A percentile compares a stretch with the other conserved stretches of the same genome.
phyloP scores from a whole-genome alignment of 2,797 vertebrate genomes.

The Chiloscyllium punctatum region DNA sequence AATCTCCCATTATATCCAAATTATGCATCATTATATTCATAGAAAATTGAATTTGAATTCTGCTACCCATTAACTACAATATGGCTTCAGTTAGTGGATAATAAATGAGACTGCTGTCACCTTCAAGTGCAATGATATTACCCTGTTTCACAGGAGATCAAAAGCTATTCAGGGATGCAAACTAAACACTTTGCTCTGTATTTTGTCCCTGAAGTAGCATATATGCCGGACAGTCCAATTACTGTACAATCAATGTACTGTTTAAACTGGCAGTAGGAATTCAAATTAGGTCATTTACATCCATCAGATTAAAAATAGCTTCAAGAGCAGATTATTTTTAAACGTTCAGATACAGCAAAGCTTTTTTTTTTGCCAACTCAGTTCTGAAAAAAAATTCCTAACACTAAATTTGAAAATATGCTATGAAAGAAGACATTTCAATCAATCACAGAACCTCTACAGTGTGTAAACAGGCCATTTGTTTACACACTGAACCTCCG shows the following conservation, averaged over 20 bases:
- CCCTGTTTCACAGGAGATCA: background rate
- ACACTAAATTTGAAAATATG: background rate
- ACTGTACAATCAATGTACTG: background rate
- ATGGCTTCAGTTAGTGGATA: background rate
- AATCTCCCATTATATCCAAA: background rate
- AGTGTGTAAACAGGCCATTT: too few species aligned
- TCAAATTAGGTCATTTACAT: background rate
- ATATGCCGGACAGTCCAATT: background rate
- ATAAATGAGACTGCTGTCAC: slow-evolving; percentile 1
- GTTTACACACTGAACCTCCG: too few species aligned
- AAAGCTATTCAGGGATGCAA: background rate
- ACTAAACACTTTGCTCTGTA: background rate
- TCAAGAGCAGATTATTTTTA: background rate
- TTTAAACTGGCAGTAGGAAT: background rate
- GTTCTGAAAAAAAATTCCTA: background rate
- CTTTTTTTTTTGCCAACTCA: background rate
- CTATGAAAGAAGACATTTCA: too few species aligned
- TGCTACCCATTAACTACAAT: background rate
- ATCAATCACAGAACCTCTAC: too few species aligned
- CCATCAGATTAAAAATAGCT: background rate
- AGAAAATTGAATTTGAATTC: slow-evolving; percentile 12
- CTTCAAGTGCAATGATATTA: background rate
- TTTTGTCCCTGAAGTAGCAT: background rate
- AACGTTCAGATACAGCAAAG: background rate
- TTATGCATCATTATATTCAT: background rate